These are phyloP conservation scores for Tethya wilhelma DNA, from an alignment of 37 sponge, comb jelly and placozoan genomes.

Conservation along the genomic window DNA sequence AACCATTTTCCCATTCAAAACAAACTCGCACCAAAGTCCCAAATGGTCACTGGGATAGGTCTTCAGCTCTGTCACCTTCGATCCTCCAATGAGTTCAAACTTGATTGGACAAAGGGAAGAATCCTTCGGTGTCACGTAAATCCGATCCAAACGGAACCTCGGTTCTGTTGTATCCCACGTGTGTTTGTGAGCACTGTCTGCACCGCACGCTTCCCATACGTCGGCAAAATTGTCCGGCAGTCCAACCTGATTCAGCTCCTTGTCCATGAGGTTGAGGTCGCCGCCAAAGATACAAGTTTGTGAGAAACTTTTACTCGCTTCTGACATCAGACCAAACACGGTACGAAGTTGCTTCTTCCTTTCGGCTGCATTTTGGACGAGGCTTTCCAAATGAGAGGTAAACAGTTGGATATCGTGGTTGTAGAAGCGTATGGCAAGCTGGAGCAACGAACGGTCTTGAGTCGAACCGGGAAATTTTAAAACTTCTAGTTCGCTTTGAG, in stretches of 20 bases:
- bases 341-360: slow-evolving; percentile 48
- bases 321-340: slow-evolving; percentile 3
- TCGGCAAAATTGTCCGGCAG: slow-evolving; percentile 41
- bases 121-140: slow-evolving; percentile 30
- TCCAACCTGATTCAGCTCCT: slow-evolving; percentile 47
- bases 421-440: slow-evolving; percentile 11
- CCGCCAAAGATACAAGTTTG: slow-evolving; percentile 66
- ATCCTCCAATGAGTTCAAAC: slow-evolving; percentile 61
- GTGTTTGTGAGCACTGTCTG: slow-evolving; percentile 31
- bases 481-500: slow-evolving; percentile 4
- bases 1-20: neutral
- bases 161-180: slow-evolving; percentile 68
- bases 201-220: slow-evolving; percentile 66
- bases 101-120: slow-evolving; percentile 7
- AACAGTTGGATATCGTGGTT: slow-evolving; percentile 29
- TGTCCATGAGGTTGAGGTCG: slow-evolving; percentile 62
- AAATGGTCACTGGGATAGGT: slow-evolving; percentile 74
- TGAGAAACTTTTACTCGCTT: neutral
- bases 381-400: slow-evolving; percentile 75
- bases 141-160: slow-evolving; percentile 57
- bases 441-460: slow-evolving; percentile 51
- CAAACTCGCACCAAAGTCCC: slow-evolving; percentile 60
- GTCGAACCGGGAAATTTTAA: slow-evolving; percentile 39
- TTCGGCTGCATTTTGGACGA: slow-evolving; percentile 29
- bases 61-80: slow-evolving; percentile 4